Evolutionary conservation across 53 echinoderm and acorn worm genomes (phyloP).

Genomic region (Patiria pectinifera): DNA sequence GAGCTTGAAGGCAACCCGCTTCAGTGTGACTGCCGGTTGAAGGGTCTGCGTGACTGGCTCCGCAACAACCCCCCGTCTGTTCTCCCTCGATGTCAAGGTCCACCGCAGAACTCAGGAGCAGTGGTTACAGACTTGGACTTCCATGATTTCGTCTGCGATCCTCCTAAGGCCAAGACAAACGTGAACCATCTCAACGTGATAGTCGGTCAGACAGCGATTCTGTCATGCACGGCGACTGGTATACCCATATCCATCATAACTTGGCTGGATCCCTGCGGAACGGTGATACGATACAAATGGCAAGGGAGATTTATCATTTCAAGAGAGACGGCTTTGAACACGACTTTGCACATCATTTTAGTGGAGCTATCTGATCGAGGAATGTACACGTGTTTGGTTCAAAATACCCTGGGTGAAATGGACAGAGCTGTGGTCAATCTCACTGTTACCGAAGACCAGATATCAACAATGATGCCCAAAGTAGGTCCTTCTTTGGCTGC

Average conservation of each 20-base stretch:
- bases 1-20: slow-evolving; percentile 78
- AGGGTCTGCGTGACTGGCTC: slow-evolving; percentile 59
- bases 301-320: slow-evolving; percentile 13
- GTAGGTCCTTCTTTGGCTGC: not conserved
- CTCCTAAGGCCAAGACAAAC: slow-evolving; percentile 6
- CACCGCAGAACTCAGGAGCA: not conserved
- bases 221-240: slow-evolving; percentile 42
- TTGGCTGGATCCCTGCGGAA: slow-evolving; percentile 26
- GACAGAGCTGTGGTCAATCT: slow-evolving; percentile 20
- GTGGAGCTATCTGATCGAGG: slow-evolving; percentile 29
- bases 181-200: not conserved
- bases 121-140: not conserved
- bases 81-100: slow-evolving; percentile 25
- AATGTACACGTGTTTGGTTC: slow-evolving; percentile 26
- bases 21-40: slow-evolving; percentile 85
- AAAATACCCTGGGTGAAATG: slow-evolving; percentile 5
- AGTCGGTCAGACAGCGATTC: slow-evolving; percentile 33
- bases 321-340: not conserved
- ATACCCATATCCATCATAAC: slow-evolving; percentile 13
- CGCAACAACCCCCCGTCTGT: slow-evolving; percentile 17
- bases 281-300: not conserved
- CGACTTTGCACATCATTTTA: slow-evolving; percentile 22
- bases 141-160: slow-evolving; percentile 1
- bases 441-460: not conserved
- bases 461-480: not conserved